Conservation (phyloP, 2,113 vertebrate species). For the Pollimyrus isidori region DNA sequence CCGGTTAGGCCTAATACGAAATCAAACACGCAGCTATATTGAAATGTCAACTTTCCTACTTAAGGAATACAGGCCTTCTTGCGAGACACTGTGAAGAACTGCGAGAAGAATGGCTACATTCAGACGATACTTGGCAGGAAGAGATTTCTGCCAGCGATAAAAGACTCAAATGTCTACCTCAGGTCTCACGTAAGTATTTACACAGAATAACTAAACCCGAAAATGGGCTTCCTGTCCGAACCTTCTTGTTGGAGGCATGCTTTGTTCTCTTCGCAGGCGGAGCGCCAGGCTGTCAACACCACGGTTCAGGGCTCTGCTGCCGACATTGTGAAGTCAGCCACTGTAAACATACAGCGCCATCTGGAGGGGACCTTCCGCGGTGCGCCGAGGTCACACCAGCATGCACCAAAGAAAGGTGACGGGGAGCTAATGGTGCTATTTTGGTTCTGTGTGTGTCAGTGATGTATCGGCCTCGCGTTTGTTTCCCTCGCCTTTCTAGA, state of each 20-base stretch:
- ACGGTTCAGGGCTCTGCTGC: constrained; percentile 93
- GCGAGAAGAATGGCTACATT: constrained; percentile 79
- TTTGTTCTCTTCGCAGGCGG: constrained; percentile 62
- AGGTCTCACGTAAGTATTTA: constrained; percentile 76
- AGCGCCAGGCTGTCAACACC: constrained; percentile 93
- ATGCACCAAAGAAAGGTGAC: constrained; percentile 53
- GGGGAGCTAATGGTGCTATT: neutral
- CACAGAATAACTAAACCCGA: neutral
- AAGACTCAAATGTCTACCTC: constrained; percentile 68
- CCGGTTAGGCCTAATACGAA: neutral
- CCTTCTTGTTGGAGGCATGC: neutral
- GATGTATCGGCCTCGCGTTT: neutral
- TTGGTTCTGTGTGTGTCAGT: neutral
- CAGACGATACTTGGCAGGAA: constrained; percentile 84
- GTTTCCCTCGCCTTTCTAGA: neutral
- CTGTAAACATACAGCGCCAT: constrained; percentile 80
- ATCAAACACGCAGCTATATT: neutral
- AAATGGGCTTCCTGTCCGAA: neutral
- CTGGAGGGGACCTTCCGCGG: constrained; percentile 61
- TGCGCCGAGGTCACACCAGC: constrained; percentile 68
- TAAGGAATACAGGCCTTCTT: constrained; percentile 83
- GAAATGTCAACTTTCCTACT: constrained; percentile 28
- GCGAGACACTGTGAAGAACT: constrained; percentile 77
- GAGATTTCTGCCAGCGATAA: constrained; percentile 84
- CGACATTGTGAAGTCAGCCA: constrained; percentile 90